Evolutionary conservation across 2,113 vertebrate species (phyloP), one percentile per base, ranked within the genome.

Genomic region (Microcebus lehilahytsara): DNA sequence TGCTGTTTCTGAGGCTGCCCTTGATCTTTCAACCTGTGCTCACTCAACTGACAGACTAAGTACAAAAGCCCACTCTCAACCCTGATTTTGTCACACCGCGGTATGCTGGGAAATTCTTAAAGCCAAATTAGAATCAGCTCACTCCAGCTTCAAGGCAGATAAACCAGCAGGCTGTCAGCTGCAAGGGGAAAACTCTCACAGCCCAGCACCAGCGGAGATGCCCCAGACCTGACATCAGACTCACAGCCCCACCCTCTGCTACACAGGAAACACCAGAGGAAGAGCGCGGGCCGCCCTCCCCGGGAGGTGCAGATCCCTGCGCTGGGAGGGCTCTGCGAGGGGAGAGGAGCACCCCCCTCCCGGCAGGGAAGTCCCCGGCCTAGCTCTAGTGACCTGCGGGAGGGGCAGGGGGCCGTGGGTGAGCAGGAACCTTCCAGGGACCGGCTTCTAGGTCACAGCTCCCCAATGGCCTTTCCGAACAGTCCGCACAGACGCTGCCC

Each of bases 371-470:
- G 12, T 11, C 2, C 12, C 8, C 5, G n/a, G 20, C 16, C 56
- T 51, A 3, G 3, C n/a, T 3, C 0, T 1, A n/a, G 20, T 3
- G 4, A 13, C 17, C n/a, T 49, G 46, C 14, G 2, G 32, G 32
- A 1, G 6, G 3, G 30, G 2, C 32, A 14, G 9, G 23, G 9
- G 20, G n/a, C 32, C 32, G 3, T 9, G 27, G 5, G 72, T 14
- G 42, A 37, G 23, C 1, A 14, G 3, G 20, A 6, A 13, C 56
- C 22, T 34, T 9, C 80, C 32, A 22, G 58, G 25, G 10, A 6
- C 27, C 0, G 1, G 56, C 51, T 67, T 66, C 34, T 9, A n/a
- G 49, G 7, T 56, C 32, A 14, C 3, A 19, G 7, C 22, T 51
- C 37, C 67, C 17, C 17, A 30, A 72, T 16, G 84, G 51, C 79